Percentiles rank a stretch among this genome's conserved stretches.
Evolutionary conservation across 2,797 vertebrate genomes (phyloP).

Genomic region (Sebastes jordani): DNA sequence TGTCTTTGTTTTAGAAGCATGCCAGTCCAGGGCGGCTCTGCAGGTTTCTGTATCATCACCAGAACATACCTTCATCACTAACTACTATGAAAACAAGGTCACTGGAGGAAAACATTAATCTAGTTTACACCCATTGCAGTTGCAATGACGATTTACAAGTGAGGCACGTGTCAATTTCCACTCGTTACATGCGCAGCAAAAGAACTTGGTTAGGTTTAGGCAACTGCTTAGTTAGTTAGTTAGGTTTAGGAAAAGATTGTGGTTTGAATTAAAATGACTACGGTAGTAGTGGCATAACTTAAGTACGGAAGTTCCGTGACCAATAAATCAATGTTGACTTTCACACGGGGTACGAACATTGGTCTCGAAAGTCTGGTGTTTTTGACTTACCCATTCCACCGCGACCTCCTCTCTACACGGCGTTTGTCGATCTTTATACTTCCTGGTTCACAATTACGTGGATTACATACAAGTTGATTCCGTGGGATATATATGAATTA

Average conservation of each 20-base stretch:
- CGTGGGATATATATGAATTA: rapidly evolving
- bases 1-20: constrained; percentile 4
- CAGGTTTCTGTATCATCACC: background rate
- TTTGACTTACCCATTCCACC: background rate
- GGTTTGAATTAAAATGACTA: no score
- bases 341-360: no score
- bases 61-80: background rate
- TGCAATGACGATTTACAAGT: background rate
- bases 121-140: background rate
- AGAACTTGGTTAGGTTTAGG: no score
- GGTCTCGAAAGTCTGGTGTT: background rate
- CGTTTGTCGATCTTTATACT: no score
- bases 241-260: no score
- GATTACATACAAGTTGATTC: no score
- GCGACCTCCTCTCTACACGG: rapidly evolving
- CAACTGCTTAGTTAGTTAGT: no score
- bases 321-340: no score
- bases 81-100: background rate
- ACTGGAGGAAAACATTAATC: background rate
- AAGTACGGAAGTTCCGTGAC: no score
- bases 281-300: no score
- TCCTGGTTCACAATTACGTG: no score
- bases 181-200: no score
- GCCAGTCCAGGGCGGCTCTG: background rate
- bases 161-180: background rate